Conservation (phyloP, 1,140 invertebrate species). For the Telenomus remus region DNA sequence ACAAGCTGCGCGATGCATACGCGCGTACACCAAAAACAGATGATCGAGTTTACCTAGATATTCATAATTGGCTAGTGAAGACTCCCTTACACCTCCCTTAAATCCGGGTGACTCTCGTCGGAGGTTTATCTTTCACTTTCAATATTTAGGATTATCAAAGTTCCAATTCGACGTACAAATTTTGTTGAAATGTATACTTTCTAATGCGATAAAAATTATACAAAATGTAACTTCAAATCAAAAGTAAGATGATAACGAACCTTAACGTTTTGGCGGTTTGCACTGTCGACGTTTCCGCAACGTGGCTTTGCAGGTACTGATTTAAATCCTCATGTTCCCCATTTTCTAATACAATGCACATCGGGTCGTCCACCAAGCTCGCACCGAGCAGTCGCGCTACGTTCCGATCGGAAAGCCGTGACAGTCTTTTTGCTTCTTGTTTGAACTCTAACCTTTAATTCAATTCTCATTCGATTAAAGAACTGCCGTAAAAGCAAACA, state of each 20-base stretch:
- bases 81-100: conserved; percentile 17
- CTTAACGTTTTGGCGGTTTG: conserved; percentile 80
- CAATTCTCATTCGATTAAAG: not conserved
- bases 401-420: conserved; percentile 85
- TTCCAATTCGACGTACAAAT: not conserved
- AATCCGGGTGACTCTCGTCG: conserved; percentile 37
- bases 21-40: conserved; percentile 51
- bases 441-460: conserved; percentile 78
- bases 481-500: not conserved
- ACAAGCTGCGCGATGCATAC: conserved; percentile 52
- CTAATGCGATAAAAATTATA: too few species aligned
- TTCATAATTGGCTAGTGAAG: conserved; percentile 51
- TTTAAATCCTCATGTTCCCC: conserved; percentile 82
- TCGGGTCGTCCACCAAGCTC: conserved; percentile 84
- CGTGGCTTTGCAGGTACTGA: conserved; percentile 86
- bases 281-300: conserved; percentile 81
- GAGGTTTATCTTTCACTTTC: conserved; percentile 31
- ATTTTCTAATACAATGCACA: conserved; percentile 83
- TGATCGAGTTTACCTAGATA: conserved; percentile 45
- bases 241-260: conserved; percentile 66
- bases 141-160: not conserved
- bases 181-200: too few species aligned
- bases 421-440: conserved; percentile 83
- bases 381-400: conserved; percentile 86
- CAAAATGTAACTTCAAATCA: conserved; percentile 13